phyloP scores from a whole-genome alignment of 2,797 vertebrate genomes.

The Pempheris klunzingeri region DNA sequence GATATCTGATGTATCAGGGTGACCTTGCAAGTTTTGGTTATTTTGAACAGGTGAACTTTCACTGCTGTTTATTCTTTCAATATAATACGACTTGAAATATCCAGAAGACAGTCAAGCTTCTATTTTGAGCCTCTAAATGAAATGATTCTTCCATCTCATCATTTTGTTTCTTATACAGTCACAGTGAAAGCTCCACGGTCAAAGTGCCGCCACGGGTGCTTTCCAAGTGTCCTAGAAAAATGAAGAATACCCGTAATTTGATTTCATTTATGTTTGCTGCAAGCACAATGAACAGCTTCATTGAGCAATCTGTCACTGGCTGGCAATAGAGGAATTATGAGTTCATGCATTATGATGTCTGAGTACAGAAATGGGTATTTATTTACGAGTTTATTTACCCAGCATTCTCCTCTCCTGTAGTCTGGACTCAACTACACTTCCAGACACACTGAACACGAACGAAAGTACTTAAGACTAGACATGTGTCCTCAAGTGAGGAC shows the following conservation, averaged over 20 bases:
- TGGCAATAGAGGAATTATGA: constrained; percentile 28
- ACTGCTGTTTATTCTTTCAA: constrained; percentile 5
- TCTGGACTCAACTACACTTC: constrained; percentile 2
- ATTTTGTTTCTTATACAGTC: constrained; percentile 1
- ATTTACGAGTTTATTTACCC: constrained; percentile 26
- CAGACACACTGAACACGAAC: constrained; percentile 3
- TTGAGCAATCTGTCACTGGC: constrained; percentile 35
- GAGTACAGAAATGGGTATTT: constrained; percentile 23
- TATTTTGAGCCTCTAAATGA: constrained; percentile 6
- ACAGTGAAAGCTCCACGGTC: constrained; percentile 14
- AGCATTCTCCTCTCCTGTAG: not conserved
- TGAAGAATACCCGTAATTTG: constrained; percentile 28
- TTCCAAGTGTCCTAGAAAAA: constrained; percentile 27
- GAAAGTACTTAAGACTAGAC: not conserved
- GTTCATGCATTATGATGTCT: constrained; percentile 31
- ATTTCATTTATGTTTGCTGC: constrained; percentile 46
- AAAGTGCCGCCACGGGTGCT: constrained; percentile 22
- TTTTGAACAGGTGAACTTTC: constrained; percentile 32
- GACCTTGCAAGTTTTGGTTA: constrained; percentile 41
- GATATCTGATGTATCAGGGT: not conserved
- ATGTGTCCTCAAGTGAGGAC: not conserved
- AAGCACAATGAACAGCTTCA: constrained; percentile 31
- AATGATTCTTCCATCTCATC: constrained; percentile 1
- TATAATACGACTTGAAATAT: constrained; percentile 11
- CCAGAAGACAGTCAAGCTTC: not conserved